Conservation (phyloP, 1,140 invertebrate species). For the Camponotus floridanus region DNA sequence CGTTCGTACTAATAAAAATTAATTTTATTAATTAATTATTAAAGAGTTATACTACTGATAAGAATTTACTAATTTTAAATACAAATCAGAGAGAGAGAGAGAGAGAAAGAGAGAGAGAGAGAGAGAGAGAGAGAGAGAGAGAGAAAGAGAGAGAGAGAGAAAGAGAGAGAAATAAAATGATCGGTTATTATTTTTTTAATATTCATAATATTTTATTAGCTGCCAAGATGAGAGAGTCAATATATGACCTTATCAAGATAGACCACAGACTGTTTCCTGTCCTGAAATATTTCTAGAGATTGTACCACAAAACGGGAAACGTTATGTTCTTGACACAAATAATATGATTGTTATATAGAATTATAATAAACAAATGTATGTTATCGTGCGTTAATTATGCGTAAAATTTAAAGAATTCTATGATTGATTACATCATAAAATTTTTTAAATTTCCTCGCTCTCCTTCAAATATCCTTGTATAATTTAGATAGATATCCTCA, state of each 20-base stretch:
- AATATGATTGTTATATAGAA: not conserved
- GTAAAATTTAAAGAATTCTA: too few species aligned
- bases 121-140: too few species aligned
- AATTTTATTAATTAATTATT: too few species aligned
- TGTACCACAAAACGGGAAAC: not conserved
- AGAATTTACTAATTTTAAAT: not conserved
- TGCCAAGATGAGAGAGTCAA: not conserved
- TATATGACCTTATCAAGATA: constrained; percentile 9
- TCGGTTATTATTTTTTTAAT: too few species aligned
- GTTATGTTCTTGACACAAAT: not conserved
- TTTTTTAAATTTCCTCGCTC: not conserved
- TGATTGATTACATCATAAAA: not conserved
- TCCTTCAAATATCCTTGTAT: not conserved
- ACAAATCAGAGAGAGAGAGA: not conserved
- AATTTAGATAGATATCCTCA: not conserved
- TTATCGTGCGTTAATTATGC: too few species aligned
- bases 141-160: too few species aligned
- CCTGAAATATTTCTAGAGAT: constrained; percentile 11
- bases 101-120: too few species aligned
- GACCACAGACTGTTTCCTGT: constrained; percentile 18
- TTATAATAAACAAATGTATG: not conserved
- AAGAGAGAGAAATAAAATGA: too few species aligned
- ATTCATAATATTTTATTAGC: not conserved
- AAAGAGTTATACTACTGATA: not conserved
- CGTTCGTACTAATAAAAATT: too few species aligned